Conservation (phyloP, 64 coral and sea anemone genomes). For the Montipora capricornis region DNA sequence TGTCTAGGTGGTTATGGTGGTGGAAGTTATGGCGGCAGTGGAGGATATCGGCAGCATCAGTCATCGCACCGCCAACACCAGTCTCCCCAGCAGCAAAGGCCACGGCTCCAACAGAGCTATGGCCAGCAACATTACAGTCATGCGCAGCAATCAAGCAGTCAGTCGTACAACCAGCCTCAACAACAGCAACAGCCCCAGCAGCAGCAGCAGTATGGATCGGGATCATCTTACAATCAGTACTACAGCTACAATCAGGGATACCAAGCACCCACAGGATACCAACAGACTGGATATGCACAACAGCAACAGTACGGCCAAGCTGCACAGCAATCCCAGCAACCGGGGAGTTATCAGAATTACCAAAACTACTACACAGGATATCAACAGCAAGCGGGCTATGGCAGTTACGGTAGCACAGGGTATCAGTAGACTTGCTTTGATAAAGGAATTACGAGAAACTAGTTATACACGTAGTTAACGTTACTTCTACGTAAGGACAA, state of each 20-base stretch:
- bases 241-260: conserved; percentile 81
- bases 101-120: conserved; percentile 63
- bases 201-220: conserved; percentile 18
- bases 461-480: neutral
- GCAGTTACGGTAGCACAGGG: conserved; percentile 1
- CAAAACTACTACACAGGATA: conserved; percentile 59
- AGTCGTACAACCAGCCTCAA: conserved; percentile 34
- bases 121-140: conserved; percentile 72
- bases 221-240: conserved; percentile 46
- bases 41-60: conserved; percentile 66
- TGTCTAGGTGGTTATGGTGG: conserved; percentile 27
- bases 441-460: neutral
- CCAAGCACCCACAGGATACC: conserved; percentile 31
- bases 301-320: conserved; percentile 1
- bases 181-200: conserved; percentile 42
- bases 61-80: conserved; percentile 51
- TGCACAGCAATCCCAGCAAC: conserved; percentile 12
- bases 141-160: conserved; percentile 17
- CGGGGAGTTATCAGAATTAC: conserved; percentile 22
- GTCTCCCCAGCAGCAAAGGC: conserved; percentile 49
- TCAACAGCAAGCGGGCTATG: conserved; percentile 44
- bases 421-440: conserved; percentile 11
- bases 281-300: conserved; percentile 30
- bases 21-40: conserved; percentile 56
- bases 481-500: neutral